Base-by-base conservation (phyloP, 2,797 vertebrate genomes). In the Pseudopleuronectes americanus region DNA sequence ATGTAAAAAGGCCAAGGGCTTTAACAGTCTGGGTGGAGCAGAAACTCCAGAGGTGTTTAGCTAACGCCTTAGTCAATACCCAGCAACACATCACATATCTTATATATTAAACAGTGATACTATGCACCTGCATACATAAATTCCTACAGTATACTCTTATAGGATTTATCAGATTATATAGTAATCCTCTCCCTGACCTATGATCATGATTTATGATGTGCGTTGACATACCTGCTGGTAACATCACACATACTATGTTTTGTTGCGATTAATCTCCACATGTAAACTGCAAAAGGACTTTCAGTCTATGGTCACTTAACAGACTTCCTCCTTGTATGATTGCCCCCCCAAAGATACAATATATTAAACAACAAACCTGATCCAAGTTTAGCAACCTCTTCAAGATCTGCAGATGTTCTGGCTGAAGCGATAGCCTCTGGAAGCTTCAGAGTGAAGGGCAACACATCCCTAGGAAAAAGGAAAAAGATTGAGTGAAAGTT, bases 391-490 rank as follows among this genome's bases (percentile, higher is more conserved):
- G 96, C 94, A 59, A 97, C 74, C 77, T 95, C 93, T 86, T 96
- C 95, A 12, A 98, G 96, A 38, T 96, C 94, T 57, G 91, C 87
- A 73, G 95, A 93, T 0, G 94, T 96, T 80, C 90, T 94, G 76
- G 97, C 96, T 77, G 92, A 84, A 73, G 93, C 77, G 57, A 98
- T 93, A 68, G 92, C 92, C 68, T 94, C 93, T 63, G 97, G 97
- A 62, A 98, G 90, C 90, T 95, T 96, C 91, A 99, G 92, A 23
- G 95, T 96, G 87, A 96, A 97, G 0, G 96, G 96, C 81, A 99
- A 89, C 72, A 99, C 96, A 52, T 98, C 97, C 86, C 97, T 98
- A 59, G 54, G 57, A 56, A 53, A 75, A 16, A 53, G 22, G 66
- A 22, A 60, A 80, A 47, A 22, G 45, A 12, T 51, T 0, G 6